Conservation (phyloP, 2,888 invertebrate genomes). For the Aporophyla nigra region DNA sequence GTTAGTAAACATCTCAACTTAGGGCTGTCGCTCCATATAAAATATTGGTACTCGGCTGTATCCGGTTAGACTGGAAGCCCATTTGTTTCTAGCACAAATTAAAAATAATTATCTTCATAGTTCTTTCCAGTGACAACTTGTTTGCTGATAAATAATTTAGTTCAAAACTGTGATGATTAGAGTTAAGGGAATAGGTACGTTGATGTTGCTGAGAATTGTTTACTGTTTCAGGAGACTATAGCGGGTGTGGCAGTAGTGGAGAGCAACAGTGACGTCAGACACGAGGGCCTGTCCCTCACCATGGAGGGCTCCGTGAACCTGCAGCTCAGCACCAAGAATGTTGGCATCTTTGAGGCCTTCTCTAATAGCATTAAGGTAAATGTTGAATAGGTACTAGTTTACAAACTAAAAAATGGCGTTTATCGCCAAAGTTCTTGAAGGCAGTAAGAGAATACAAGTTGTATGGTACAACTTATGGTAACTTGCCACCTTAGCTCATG, state of each 20-base stretch:
- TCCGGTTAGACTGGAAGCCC: no score
- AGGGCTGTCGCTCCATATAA: no score
- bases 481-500: not conserved
- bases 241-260: constrained; percentile 95
- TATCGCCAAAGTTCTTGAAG: not conserved
- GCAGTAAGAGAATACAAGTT: not conserved
- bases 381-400: constrained; percentile 72
- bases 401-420: not conserved
- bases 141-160: not conserved
- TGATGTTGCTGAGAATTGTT: not conserved
- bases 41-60: no score
- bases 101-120: not conserved
- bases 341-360: constrained; percentile 98
- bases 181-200: not conserved
- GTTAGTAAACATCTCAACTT: constrained; percentile 1
- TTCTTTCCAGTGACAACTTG: not conserved
- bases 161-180: not conserved
- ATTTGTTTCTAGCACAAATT: not conserved
- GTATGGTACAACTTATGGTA: not conserved
- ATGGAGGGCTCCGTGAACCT: constrained; percentile 97
- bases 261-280: constrained; percentile 95
- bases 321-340: constrained; percentile 97
- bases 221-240: constrained; percentile 94
- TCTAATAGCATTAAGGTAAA: constrained; percentile 97
- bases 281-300: constrained; percentile 96